Percentiles rank a stretch among this genome's conserved stretches.
phyloP scores from a whole-genome alignment of 2,888 invertebrate species.

The Parnassius mnemosyne region DNA sequence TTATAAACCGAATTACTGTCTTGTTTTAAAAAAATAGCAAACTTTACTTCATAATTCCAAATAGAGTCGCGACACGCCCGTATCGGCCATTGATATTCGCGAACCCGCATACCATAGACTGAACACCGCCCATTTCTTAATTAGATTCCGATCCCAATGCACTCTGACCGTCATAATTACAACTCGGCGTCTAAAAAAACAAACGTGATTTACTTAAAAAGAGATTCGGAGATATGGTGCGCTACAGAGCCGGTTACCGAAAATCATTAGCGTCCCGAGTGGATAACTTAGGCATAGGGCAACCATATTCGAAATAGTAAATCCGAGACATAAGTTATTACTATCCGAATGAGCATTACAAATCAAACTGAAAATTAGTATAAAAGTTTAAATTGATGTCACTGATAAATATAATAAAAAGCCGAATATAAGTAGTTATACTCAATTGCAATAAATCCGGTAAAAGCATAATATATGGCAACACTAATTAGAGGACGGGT shows the following conservation, averaged over 20 bases:
- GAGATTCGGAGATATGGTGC: slow-evolving; percentile 71
- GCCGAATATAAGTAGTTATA: not conserved
- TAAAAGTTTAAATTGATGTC: too few species aligned
- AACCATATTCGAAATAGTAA: slow-evolving; percentile 9
- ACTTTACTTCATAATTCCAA: not conserved
- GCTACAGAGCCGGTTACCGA: slow-evolving; percentile 76
- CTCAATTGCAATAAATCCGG: slow-evolving; percentile 8
- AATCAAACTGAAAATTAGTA: too few species aligned
- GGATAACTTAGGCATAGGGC: slow-evolving; percentile 52
- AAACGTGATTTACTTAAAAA: slow-evolving; percentile 72
- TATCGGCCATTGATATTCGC: slow-evolving; percentile 30
- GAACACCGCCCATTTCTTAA: slow-evolving; percentile 70
- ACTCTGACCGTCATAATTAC: slow-evolving; percentile 80
- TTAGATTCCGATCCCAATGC: slow-evolving; percentile 77
- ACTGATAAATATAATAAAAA: not conserved
- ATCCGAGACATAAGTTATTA: slow-evolving; percentile 3
- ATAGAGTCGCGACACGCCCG: slow-evolving; percentile 21
- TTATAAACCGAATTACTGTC: not conserved
- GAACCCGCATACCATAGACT: slow-evolving; percentile 56
- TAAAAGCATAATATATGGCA: slow-evolving; percentile 19
- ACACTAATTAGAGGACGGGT: slow-evolving; percentile 57
- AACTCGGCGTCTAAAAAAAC: slow-evolving; percentile 73
- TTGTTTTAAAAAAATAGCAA: not conserved
- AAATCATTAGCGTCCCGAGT: slow-evolving; percentile 77
- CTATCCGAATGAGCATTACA: too few species aligned